Conservation (phyloP, 2,888 invertebrate genomes). For the Cyaniris semiargus region DNA sequence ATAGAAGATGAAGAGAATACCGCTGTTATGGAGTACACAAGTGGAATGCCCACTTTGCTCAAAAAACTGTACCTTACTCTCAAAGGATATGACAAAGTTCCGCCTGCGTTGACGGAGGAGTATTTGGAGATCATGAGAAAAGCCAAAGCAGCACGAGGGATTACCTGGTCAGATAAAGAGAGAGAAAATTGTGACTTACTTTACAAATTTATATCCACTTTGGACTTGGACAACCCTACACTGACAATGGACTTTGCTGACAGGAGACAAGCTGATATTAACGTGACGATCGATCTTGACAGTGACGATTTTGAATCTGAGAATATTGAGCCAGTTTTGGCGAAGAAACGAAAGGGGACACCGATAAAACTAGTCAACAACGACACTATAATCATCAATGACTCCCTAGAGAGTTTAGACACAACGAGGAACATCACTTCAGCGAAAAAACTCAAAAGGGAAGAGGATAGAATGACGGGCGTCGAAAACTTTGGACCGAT, state of each 20-base stretch:
- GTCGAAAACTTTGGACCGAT: constrained; percentile 57
- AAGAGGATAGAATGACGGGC: constrained; percentile 49
- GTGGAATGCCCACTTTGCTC: constrained; percentile 76
- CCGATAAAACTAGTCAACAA: constrained; percentile 65
- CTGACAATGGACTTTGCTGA: constrained; percentile 44
- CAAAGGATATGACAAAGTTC: constrained; percentile 80
- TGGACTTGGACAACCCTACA: constrained; percentile 60
- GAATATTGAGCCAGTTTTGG: constrained; percentile 52
- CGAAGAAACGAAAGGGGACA: constrained; percentile 67
- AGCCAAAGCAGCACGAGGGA: constrained; percentile 80
- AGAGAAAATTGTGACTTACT: constrained; percentile 49
- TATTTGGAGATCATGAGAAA: constrained; percentile 81
- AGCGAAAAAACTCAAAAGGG: constrained; percentile 64
- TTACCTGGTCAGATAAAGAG: constrained; percentile 81
- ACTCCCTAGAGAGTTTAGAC: constrained; percentile 66
- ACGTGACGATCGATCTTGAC: constrained; percentile 56
- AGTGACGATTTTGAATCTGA: constrained; percentile 66
- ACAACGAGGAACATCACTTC: constrained; percentile 58
- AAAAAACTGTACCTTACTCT: constrained; percentile 81
- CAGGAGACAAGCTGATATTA: constrained; percentile 47
- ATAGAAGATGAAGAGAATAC: constrained; percentile 77
- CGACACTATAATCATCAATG: constrained; percentile 70
- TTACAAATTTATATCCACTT: constrained; percentile 60
- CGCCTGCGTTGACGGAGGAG: constrained; percentile 77
- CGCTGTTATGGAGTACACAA: constrained; percentile 72